Conservation (phyloP, 2,797 vertebrate genomes). For the Remorina albescens region DNA sequence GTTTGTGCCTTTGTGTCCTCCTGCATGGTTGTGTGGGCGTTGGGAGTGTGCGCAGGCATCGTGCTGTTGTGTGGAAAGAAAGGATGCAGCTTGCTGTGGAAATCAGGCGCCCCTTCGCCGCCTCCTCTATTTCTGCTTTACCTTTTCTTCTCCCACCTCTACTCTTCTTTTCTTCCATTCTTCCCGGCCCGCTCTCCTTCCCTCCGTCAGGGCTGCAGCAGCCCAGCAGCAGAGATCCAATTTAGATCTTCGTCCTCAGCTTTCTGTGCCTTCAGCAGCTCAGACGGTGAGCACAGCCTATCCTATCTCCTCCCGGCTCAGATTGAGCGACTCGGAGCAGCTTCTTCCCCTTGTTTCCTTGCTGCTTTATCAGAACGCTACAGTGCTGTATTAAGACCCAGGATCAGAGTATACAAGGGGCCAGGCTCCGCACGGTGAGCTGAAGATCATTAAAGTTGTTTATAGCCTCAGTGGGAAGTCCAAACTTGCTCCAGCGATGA, state of each 20-base stretch:
- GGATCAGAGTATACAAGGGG: constrained; percentile 30
- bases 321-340: constrained; percentile 60
- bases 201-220: constrained; percentile 60
- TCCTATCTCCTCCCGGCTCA: constrained; percentile 69
- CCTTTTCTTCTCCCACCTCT: constrained; percentile 49
- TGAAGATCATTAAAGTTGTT: constrained; percentile 77
- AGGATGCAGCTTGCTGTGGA: constrained; percentile 51
- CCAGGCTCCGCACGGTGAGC: constrained; percentile 29
- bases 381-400: constrained; percentile 58
- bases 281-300: constrained; percentile 32
- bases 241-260: constrained; percentile 82
- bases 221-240: constrained; percentile 81
- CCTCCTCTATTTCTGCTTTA: constrained; percentile 48
- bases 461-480: constrained; percentile 69
- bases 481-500: constrained; percentile 60
- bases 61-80: constrained; percentile 22
- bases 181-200: constrained; percentile 50
- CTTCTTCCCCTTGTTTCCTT: constrained; percentile 66
- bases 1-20: not conserved
- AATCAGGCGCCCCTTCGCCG: constrained; percentile 26
- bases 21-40: constrained; percentile 10
- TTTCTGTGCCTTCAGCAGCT: constrained; percentile 56
- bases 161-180: constrained; percentile 49
- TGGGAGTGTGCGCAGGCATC: not conserved
- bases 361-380: constrained; percentile 70